Evolutionary conservation across 2,113 vertebrate species (phyloP).

Genomic region (Leucopsar rothschildi): DNA sequence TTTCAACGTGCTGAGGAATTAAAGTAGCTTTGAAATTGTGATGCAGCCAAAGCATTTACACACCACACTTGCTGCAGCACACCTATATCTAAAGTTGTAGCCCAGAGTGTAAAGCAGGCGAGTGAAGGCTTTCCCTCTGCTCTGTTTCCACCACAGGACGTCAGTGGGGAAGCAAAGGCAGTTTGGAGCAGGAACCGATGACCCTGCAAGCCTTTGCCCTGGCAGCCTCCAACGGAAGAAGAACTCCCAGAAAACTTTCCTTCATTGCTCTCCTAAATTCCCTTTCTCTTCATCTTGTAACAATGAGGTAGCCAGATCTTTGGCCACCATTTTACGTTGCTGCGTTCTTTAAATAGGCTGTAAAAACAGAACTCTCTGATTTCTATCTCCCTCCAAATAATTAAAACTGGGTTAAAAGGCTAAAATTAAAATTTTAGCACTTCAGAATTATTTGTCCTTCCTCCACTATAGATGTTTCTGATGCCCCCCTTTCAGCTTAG

Average conservation of each 20-base stretch:
- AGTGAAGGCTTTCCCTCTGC: background rate
- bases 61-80: background rate
- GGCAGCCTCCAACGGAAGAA: background rate
- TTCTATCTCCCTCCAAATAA: background rate
- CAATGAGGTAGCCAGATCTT: background rate
- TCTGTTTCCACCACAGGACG: rapidly evolving
- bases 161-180: background rate
- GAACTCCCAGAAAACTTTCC: background rate
- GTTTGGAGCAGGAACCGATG: background rate
- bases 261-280: background rate
- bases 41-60: background rate
- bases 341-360: background rate
- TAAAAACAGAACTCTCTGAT: background rate
- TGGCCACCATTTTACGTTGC: background rate
- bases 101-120: rapidly evolving
- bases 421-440: background rate
- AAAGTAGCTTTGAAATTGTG: background rate
- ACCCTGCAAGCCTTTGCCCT: background rate
- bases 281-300: background rate
- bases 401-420: background rate
- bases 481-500: background rate
- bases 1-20: background rate
- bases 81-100: background rate
- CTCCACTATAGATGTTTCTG: background rate
- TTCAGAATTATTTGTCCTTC: background rate